phyloP scores from a whole-genome alignment of 2,113 vertebrate species.

The Mustela nigripes region DNA sequence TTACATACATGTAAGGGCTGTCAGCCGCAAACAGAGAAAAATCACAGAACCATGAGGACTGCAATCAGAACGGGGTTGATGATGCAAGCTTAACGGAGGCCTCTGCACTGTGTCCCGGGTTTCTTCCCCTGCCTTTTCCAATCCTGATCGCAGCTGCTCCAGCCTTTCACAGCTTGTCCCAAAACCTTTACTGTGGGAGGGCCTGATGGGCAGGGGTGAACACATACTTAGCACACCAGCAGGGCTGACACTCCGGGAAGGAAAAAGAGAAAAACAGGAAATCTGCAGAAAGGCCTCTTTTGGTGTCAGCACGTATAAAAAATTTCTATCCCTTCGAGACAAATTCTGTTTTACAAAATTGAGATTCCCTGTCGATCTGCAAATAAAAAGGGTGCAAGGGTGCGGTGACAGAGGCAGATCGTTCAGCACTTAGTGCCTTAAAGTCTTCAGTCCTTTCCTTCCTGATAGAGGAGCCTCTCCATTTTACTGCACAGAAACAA shows the following conservation, averaged over 20 bases:
- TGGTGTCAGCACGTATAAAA: neutral
- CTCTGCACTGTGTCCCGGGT: neutral
- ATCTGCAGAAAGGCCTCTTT: neutral
- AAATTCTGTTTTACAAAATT: neutral
- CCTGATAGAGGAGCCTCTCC: neutral
- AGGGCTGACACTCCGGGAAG: neutral
- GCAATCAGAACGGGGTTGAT: neutral
- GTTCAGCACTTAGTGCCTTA: neutral
- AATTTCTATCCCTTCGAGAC: neutral
- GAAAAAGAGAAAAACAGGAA: neutral
- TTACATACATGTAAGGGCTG: accelerated
- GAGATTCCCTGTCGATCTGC: neutral
- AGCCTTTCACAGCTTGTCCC: too few relatives aligned
- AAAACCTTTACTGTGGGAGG: neutral
- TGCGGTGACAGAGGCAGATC: neutral
- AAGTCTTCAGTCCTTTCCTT: neutral
- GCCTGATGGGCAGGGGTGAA: neutral
- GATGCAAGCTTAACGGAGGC: neutral
- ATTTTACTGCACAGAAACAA: neutral
- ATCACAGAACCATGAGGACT: neutral
- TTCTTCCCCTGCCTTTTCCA: neutral
- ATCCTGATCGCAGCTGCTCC: neutral
- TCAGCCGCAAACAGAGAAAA: neutral
- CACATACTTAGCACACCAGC: neutral
- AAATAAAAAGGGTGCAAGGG: neutral